A percentile compares a stretch with the other conserved stretches of the same genome.
Conservation (phyloP, 2,797 vertebrate species). For the Coregonus sp. region DNA sequence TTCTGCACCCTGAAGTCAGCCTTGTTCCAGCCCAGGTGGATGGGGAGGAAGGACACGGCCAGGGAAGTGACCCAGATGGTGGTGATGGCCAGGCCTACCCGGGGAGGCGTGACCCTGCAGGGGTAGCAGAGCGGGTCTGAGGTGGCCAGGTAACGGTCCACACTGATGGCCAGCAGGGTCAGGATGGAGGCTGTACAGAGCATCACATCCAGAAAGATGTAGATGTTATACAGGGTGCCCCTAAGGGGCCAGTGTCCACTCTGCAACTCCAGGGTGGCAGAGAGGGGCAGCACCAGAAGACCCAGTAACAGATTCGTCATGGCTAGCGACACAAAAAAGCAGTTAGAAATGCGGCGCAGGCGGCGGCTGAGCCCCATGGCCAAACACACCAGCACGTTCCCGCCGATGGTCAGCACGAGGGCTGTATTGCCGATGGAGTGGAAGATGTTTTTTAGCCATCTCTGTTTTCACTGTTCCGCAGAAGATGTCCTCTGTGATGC, state of each 20-base stretch:
- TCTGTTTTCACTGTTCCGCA: not conserved
- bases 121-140: conserved; percentile 84
- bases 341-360: conserved; percentile 85
- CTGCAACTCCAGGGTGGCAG: conserved; percentile 81
- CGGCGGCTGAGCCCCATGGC: conserved; percentile 83
- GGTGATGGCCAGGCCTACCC: conserved; percentile 77
- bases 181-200: conserved; percentile 91
- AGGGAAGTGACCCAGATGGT: conserved; percentile 86
- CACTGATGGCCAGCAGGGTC: conserved; percentile 90
- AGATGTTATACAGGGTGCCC: conserved; percentile 85
- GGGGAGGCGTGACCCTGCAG: conserved; percentile 77
- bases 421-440: not conserved
- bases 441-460: conserved; percentile 16
- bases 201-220: conserved; percentile 88
- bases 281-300: conserved; percentile 89
- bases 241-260: conserved; percentile 80
- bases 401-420: conserved; percentile 81
- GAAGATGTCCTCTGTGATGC: not conserved
- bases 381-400: conserved; percentile 91
- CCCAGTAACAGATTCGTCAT: conserved; percentile 89
- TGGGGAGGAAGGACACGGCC: conserved; percentile 85
- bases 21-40: conserved; percentile 93
- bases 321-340: conserved; percentile 90
- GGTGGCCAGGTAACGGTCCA: conserved; percentile 89
- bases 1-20: conserved; percentile 73